Conservation (phyloP, 2,888 invertebrate species). For the Sialis fuliginosa region DNA sequence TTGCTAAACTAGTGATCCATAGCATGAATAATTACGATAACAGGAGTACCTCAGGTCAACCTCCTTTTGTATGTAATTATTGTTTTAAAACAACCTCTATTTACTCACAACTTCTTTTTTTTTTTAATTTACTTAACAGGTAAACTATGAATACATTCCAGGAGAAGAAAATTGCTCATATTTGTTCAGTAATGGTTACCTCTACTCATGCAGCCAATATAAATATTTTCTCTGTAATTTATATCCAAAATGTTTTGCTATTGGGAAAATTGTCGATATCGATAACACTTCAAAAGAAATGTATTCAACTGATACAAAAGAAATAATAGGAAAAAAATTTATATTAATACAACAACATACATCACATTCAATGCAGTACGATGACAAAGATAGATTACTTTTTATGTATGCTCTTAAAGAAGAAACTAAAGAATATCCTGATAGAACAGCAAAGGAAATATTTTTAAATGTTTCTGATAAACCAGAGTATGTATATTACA, state of each 20-base stretch:
- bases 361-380: constrained; percentile 1
- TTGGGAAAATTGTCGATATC: neutral
- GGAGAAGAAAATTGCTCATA: constrained; percentile 3
- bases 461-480: constrained; percentile 4
- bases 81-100: no score
- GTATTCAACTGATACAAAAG: no score
- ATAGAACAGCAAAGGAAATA: constrained; percentile 1
- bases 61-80: no score
- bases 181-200: constrained; percentile 2
- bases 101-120: no score
- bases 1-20: no score
- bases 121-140: neutral
- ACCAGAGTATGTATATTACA: constrained; percentile 2
- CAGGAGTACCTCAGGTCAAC: no score
- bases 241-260: constrained; percentile 5
- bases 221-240: constrained; percentile 6
- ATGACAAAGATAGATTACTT: constrained; percentile 2
- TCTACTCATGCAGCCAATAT: constrained; percentile 3
- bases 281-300: no score
- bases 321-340: constrained; percentile 1
- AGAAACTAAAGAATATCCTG: neutral
- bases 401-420: constrained; percentile 1
- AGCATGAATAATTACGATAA: no score
- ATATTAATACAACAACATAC: constrained; percentile 3
- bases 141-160: constrained; percentile 2